Evolutionary conservation across 1,140 invertebrate genomes (phyloP).

Genomic region (Acromyrmex charruanus): DNA sequence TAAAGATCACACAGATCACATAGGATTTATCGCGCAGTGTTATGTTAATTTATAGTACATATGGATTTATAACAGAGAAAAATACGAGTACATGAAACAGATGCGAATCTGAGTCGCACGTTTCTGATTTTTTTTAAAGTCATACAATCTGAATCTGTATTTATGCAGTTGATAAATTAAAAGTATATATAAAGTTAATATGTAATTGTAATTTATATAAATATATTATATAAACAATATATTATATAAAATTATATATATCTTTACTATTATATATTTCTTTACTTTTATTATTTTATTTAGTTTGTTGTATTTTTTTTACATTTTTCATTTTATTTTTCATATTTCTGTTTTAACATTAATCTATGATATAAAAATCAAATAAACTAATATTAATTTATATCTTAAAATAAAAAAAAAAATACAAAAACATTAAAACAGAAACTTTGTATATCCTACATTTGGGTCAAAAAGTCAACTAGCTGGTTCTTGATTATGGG

Average conservation of each 20-base stretch:
- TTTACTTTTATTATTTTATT: background rate
- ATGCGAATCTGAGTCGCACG: background rate
- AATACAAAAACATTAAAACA: background rate
- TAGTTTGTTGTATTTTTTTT: background rate
- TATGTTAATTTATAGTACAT: slow-evolving; percentile 4
- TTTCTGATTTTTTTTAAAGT: background rate
- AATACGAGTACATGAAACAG: background rate
- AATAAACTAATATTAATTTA: background rate
- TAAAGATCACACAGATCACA: slow-evolving; percentile 5
- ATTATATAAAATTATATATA: background rate
- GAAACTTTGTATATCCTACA: background rate
- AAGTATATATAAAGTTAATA: background rate
- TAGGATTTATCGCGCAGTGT: slow-evolving; percentile 8
- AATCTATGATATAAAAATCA: background rate
- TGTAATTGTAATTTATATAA: no score
- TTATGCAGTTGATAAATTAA: background rate
- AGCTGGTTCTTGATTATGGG: slow-evolving; percentile 3
- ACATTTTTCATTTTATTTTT: background rate
- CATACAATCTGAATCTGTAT: background rate
- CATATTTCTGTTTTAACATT: background rate
- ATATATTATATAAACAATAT: no score
- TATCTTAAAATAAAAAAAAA: background rate
- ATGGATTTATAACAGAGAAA: slow-evolving; percentile 10
- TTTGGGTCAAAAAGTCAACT: slow-evolving; percentile 10
- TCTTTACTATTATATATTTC: background rate